Base-by-base conservation (phyloP, 2,888 invertebrate species). In the Melinaea menophilus region DNA sequence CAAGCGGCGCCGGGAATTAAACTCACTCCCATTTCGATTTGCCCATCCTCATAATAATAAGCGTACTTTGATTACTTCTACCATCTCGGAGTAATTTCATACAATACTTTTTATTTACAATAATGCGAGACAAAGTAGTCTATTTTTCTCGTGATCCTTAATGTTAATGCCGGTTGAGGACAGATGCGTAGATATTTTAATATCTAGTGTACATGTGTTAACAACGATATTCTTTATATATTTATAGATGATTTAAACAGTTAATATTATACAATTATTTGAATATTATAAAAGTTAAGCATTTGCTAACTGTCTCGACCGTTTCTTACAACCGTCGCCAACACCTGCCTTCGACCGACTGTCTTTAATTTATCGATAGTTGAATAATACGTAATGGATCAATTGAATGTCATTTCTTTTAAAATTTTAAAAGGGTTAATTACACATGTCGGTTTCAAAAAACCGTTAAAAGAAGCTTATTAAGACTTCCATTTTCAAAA, bases 1-100 rank as follows among this genome's bases (percentile, higher is more conserved):
- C 88, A 85, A 78, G 74, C 84, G 86, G 84, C 86, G 86, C 84
- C 86, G 86, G 81, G 86, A 85, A 87, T 89, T 82, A 85, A 81
- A 81, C 83, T 85, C 86, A 84, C 84, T 88, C 85, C 85, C 87
- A 86, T 88, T 90, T 89, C 86, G 86, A 90, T 90, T 89, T 86
- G 84, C 80, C 81, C 77, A 73, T 81, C 78, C 73, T 71, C 70
- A 81, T 83, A 83, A 83, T 84, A 79, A 82, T 78, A 76, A 69
- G 69, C 71, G 73, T 66, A 73, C 77, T 78, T 79, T 75, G 79
- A 84, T 86, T 83, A 84, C 69, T 69, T 71, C 71, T 73, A 73
- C 65, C 65, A 69, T 73, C 76, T 69, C 67, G 71, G 73, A 78
- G 78, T 76, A 86, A 85, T 88, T 84, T 82, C 80, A 77, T 73